Evolutionary conservation across 2,797 vertebrate genomes (phyloP).

Genomic region (Aphelocoma californica): DNA sequence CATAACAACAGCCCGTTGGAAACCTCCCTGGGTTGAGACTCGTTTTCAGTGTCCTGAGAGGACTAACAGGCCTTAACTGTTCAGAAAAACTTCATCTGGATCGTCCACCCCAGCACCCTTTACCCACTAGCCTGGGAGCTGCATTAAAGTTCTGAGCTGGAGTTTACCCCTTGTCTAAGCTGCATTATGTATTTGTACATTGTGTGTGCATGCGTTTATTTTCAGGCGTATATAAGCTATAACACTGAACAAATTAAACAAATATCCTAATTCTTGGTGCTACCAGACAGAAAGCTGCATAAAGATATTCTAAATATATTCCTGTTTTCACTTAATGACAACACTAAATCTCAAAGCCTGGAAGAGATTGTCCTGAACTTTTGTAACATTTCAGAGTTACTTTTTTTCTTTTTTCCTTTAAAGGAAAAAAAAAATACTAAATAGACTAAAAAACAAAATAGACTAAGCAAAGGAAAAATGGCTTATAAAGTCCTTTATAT

Average conservation of each 20-base stretch:
- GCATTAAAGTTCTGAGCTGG: neutral
- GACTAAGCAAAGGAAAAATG: neutral
- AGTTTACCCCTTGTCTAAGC: neutral
- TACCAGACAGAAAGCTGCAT: neutral
- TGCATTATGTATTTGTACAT: fast-evolving
- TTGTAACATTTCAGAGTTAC: neutral
- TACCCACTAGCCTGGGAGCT: neutral
- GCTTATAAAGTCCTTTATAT: neutral
- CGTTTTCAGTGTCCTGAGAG: neutral
- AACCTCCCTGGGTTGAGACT: neutral
- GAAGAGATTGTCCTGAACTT: neutral
- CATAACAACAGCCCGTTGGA: neutral
- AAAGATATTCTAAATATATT: neutral
- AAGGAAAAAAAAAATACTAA: neutral
- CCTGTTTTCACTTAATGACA: neutral
- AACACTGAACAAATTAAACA: neutral
- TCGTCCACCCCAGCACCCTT: neutral
- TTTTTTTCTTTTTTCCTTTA: neutral
- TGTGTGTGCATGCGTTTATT: neutral
- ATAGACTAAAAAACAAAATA: neutral
- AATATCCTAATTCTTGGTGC: neutral
- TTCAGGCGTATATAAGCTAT: neutral
- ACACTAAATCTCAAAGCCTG: neutral
- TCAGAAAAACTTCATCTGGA: neutral
- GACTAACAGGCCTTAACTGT: neutral